A percentile compares a stretch with the other conserved stretches of the same genome.
Conservation (phyloP, 2,888 invertebrate genomes). For the Myopa tessellatipennis region DNA sequence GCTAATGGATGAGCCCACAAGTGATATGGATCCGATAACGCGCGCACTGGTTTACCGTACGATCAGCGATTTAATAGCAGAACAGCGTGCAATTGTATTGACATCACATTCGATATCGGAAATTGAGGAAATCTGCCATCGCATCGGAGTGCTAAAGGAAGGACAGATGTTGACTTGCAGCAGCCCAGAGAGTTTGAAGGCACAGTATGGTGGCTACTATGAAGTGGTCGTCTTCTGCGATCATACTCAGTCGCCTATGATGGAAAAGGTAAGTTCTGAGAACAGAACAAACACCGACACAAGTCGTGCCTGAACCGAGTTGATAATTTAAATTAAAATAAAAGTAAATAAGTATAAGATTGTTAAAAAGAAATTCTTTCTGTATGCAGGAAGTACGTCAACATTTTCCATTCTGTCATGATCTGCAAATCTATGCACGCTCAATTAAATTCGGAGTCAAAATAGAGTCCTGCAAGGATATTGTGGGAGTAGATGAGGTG, state of each 20-base stretch:
- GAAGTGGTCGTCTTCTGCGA: constrained; percentile 63
- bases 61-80: constrained; percentile 60
- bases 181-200: constrained; percentile 60
- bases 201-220: constrained; percentile 64
- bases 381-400: constrained; percentile 54
- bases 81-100: constrained; percentile 64
- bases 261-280: constrained; percentile 54
- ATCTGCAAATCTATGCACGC: constrained; percentile 62
- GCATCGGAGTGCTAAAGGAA: constrained; percentile 65
- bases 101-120: constrained; percentile 68
- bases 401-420: constrained; percentile 55
- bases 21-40: constrained; percentile 76
- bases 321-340: not conserved
- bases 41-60: constrained; percentile 65
- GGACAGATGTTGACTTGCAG: constrained; percentile 65
- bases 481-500: constrained; percentile 41
- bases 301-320: not conserved
- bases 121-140: constrained; percentile 66
- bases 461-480: constrained; percentile 47
- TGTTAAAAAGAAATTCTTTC: no score
- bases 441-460: constrained; percentile 63
- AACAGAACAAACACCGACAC: not conserved
- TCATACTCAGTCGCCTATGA: constrained; percentile 53
- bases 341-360: no score
- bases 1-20: constrained; percentile 81